phyloP scores from a whole-genome alignment of 2,888 invertebrate genomes.

The Meandrusa payeni region DNA sequence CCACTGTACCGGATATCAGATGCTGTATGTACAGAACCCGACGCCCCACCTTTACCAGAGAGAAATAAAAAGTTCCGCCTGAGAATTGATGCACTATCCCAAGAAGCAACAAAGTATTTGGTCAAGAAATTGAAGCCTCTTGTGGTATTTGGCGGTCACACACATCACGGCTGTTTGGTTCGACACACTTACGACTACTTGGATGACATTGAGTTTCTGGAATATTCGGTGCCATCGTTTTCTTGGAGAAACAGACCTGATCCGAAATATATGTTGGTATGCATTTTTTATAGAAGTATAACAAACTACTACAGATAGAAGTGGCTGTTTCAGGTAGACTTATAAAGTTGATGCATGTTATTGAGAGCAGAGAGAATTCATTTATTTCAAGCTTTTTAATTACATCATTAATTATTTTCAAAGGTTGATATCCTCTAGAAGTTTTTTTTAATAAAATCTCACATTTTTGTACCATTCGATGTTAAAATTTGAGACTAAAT shows the following conservation, averaged over 20 bases:
- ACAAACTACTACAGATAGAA: no score
- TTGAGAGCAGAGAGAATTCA: no score
- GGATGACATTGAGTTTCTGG: constrained; percentile 73
- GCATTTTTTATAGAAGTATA: no score
- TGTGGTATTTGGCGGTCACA: constrained; percentile 92
- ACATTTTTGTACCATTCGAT: no score
- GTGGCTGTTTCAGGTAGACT: no score
- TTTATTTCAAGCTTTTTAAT: no score
- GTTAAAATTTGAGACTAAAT: no score
- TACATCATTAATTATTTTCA: no score
- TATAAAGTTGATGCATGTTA: no score
- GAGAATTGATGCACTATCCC: constrained; percentile 93
- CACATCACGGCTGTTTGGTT: constrained; percentile 93
- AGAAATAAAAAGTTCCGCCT: constrained; percentile 87
- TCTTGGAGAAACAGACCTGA: constrained; percentile 97
- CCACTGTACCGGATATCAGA: constrained; percentile 95
- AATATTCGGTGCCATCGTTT: constrained; percentile 95
- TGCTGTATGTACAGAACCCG: constrained; percentile 88
- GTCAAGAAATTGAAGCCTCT: constrained; percentile 84
- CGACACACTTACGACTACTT: constrained; percentile 56
- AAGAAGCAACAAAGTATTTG: constrained; percentile 87
- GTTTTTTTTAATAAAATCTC: no score
- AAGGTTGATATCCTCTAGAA: no score
- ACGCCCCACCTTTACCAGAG: constrained; percentile 87
- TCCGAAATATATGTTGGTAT: constrained; percentile 93